These are phyloP conservation scores for Clinocottus analis DNA, from an alignment of 2,113 vertebrate species.

Conservation along the genomic window DNA sequence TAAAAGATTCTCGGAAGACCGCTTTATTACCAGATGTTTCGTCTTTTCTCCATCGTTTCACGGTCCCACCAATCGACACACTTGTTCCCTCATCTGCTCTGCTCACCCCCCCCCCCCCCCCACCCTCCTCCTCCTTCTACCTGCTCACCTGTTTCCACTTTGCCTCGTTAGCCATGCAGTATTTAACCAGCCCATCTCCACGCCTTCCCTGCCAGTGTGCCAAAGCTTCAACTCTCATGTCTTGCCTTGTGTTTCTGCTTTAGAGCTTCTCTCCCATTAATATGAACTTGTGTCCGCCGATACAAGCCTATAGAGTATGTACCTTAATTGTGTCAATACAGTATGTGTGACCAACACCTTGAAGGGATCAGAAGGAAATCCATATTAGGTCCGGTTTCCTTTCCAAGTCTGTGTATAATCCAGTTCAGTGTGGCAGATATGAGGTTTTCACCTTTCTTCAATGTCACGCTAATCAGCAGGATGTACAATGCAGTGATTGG, in stretches of 20 bases:
- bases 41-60: background rate
- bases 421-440: background rate
- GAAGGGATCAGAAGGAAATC: background rate
- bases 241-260: background rate
- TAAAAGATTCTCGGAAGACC: background rate
- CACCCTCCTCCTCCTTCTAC: too few species aligned
- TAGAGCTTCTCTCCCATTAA: background rate
- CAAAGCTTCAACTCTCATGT: background rate
- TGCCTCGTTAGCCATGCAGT: background rate
- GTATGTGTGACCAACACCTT: background rate
- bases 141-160: background rate
- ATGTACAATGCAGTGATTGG: background rate
- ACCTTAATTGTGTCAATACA: background rate
- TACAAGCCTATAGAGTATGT: too few species aligned
- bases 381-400: background rate
- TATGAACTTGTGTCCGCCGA: background rate
- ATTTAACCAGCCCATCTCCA: background rate
- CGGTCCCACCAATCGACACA: background rate
- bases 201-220: background rate
- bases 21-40: background rate
- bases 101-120: too few species aligned
- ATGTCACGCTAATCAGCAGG: constrained; percentile 9
- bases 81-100: background rate
- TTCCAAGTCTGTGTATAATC: background rate
- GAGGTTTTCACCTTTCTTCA: constrained; percentile 6